phyloP scores from a whole-genome alignment of 2,113 vertebrate genomes.

The Eublepharis macularius region DNA sequence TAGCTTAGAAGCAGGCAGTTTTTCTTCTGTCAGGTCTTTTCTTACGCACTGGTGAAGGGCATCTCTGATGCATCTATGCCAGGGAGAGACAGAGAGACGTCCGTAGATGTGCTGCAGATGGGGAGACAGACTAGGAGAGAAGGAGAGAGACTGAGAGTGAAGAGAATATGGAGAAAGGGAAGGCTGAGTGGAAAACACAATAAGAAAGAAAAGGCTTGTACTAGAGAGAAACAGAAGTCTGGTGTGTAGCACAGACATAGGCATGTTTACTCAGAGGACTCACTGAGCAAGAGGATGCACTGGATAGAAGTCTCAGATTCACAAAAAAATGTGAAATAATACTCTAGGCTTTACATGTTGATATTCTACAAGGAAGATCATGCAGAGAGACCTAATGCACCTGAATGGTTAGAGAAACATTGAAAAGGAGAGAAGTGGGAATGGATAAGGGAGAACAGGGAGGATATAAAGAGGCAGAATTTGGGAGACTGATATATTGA shows the following conservation, averaged over 20 bases:
- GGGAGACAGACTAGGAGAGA: background rate
- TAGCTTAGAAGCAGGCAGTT: background rate
- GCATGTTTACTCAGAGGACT: too few species aligned
- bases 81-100: background rate
- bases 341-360: too few species aligned
- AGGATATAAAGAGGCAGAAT: background rate
- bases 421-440: background rate
- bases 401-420: background rate
- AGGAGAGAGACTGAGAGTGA: background rate
- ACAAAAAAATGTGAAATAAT: too few species aligned
- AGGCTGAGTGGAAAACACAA: background rate
- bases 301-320: too few species aligned
- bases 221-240: background rate
- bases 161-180: background rate
- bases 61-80: background rate
- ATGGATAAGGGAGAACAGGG: background rate
- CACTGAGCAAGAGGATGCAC: too few species aligned
- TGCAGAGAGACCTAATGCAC: background rate
- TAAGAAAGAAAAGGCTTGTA: background rate
- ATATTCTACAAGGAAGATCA: too few species aligned
- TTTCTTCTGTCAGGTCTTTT: background rate
- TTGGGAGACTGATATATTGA: background rate
- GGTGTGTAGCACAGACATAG: background rate
- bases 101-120: background rate
- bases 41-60: too few species aligned